A percentile compares a stretch with the other conserved stretches of the same genome.
Evolutionary conservation across 2,113 vertebrate species (phyloP).

Genomic region (Pollimyrus isidori): DNA sequence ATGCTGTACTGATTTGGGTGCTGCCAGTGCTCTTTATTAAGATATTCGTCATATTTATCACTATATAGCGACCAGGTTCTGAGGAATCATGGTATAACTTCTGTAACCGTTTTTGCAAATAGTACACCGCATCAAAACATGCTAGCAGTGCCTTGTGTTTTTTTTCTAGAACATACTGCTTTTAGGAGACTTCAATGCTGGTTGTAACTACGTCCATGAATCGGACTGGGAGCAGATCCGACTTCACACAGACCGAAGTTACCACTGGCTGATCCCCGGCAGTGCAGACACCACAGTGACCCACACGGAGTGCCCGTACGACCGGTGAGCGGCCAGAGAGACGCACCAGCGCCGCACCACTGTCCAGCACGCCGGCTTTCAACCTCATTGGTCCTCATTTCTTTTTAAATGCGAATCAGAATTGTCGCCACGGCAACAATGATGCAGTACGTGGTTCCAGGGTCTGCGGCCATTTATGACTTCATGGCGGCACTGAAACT

Average conservation of each 20-base stretch:
- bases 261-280: constrained; percentile 76
- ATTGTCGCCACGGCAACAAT: constrained; percentile 69
- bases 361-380: background rate
- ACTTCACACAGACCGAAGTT: constrained; percentile 69
- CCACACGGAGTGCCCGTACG: constrained; percentile 71
- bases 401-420: constrained; percentile 44
- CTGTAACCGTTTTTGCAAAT: background rate
- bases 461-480: constrained; percentile 62
- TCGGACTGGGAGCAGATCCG: constrained; percentile 67
- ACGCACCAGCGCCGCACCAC: background rate
- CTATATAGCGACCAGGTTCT: background rate
- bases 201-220: constrained; percentile 64
- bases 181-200: constrained; percentile 84
- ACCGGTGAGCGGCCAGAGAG: constrained; percentile 56
- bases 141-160: background rate
- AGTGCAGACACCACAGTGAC: constrained; percentile 72
- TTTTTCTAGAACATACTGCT: constrained; percentile 73
- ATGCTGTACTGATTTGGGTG: background rate
- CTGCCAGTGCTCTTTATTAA: background rate
- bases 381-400: background rate
- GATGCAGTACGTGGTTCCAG: constrained; percentile 55
- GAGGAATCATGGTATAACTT: background rate
- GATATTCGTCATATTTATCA: background rate
- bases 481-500: constrained; percentile 64
- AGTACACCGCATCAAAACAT: background rate